Conservation (phyloP, 2,113 vertebrate species). For the Cyanoliseus patagonus region DNA sequence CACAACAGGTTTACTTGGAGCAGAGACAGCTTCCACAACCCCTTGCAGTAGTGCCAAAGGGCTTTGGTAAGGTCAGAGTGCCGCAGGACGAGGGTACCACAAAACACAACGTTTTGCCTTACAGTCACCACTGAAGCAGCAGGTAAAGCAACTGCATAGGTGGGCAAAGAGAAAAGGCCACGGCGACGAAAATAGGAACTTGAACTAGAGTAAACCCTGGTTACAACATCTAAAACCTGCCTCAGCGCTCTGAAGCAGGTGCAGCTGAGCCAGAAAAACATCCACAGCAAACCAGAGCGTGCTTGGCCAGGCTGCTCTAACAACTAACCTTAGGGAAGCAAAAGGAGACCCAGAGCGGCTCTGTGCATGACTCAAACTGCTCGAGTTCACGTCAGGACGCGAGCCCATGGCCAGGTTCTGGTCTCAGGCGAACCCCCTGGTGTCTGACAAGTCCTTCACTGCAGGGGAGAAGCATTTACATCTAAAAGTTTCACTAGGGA, state of each 20-base stretch:
- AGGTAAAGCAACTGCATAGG: background rate
- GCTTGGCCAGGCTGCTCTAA: background rate
- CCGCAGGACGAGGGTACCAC: fast-evolving
- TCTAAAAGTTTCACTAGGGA: background rate
- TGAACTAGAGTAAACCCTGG: background rate
- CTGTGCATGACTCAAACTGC: background rate
- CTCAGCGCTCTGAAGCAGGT: background rate
- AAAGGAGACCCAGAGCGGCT: background rate
- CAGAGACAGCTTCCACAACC: background rate
- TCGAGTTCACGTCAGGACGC: background rate
- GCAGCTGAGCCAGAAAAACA: background rate
- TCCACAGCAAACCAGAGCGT: background rate
- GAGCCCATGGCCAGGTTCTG: background rate
- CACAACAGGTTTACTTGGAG: background rate
- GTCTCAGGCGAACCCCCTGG: background rate
- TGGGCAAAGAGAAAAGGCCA: background rate
- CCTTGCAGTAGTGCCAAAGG: fast-evolving
- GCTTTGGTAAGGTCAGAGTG: background rate
- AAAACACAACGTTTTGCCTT: background rate
- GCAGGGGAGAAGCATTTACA: background rate
- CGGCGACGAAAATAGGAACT: background rate
- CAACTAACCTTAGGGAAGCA: background rate
- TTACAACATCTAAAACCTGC: background rate
- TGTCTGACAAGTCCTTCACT: background rate
- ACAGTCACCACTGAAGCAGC: background rate